A percentile compares a stretch with the other conserved stretches of the same genome.
Conservation (phyloP, 2,113 vertebrate species). For the Albula glossodonta region DNA sequence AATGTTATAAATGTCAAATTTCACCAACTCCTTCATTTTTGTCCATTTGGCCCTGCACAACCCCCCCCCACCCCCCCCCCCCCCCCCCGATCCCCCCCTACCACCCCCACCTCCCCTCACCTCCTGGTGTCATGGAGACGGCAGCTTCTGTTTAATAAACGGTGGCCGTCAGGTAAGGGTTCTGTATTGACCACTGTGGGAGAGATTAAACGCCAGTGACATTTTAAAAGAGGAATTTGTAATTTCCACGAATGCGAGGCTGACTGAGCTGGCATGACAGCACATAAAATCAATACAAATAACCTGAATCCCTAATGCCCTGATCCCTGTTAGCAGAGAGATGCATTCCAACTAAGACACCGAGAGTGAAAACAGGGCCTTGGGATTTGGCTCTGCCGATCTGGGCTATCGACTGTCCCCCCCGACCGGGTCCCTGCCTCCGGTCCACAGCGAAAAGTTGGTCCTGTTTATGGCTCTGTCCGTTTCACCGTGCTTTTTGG, state of each 20-base stretch:
- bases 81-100: too few relatives aligned
- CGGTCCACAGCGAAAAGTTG: slow-evolving; percentile 83
- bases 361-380: slow-evolving; percentile 67
- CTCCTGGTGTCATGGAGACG: slow-evolving; percentile 67
- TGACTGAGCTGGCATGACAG: slow-evolving; percentile 84
- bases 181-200: slow-evolving; percentile 84
- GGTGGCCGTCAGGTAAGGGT: slow-evolving; percentile 61
- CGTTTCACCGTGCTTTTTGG: not conserved
- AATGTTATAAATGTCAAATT: slow-evolving; percentile 19
- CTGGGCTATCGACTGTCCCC: slow-evolving; percentile 79
- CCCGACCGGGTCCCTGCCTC: slow-evolving; percentile 56
- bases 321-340: slow-evolving; percentile 93
- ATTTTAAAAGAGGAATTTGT: slow-evolving; percentile 98
- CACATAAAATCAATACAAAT: slow-evolving; percentile 99
- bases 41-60: not conserved
- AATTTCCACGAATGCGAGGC: slow-evolving; percentile 95
- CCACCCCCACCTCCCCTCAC: slow-evolving; percentile 46
- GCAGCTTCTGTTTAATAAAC: slow-evolving; percentile 78
- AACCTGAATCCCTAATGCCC: slow-evolving; percentile 99
- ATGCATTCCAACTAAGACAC: slow-evolving; percentile 84
- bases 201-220: slow-evolving; percentile 95
- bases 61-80: too few relatives aligned
- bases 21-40: not conserved
- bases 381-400: slow-evolving; percentile 65
- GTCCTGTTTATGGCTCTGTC: slow-evolving; percentile 47